Conservation (phyloP, 2,113 vertebrate species). For the Diphyllodes magnificus region DNA sequence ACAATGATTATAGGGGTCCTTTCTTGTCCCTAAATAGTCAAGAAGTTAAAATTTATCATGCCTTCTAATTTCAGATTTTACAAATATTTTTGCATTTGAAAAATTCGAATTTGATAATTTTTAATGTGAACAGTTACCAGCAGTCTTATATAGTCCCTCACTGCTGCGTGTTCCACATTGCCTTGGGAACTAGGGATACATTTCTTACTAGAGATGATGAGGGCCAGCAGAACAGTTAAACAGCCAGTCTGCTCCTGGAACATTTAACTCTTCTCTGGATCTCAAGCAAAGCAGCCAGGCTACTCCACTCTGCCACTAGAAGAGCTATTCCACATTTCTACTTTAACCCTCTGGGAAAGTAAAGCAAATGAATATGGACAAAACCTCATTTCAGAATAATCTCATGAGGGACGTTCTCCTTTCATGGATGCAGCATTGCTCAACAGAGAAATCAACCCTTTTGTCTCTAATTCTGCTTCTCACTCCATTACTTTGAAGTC, state of each 20-base stretch:
- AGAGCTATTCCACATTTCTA: neutral
- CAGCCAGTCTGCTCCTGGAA: neutral
- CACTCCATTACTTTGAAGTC: constrained; percentile 5
- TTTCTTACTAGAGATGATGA: neutral
- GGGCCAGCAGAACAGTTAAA: neutral
- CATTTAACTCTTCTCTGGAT: neutral
- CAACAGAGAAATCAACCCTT: constrained; percentile 16
- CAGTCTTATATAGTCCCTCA: neutral
- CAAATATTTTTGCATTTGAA: neutral
- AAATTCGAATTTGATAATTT: neutral
- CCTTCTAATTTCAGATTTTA: neutral
- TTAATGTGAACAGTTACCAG: neutral
- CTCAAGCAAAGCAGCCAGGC: neutral
- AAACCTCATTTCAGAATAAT: constrained; percentile 25
- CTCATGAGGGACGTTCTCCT: neutral
- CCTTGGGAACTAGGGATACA: neutral
- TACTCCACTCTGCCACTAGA: neutral
- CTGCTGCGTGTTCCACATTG: neutral
- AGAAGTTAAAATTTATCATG: neutral
- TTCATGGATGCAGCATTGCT: neutral
- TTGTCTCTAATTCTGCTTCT: neutral
- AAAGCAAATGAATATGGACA: constrained; percentile 28
- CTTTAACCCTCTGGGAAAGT: neutral
- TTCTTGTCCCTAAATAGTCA: neutral
- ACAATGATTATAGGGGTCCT: rapidly evolving